phyloP scores from a whole-genome alignment of 92 coral and sea anemone species.

The Palythoa grandiflora region DNA sequence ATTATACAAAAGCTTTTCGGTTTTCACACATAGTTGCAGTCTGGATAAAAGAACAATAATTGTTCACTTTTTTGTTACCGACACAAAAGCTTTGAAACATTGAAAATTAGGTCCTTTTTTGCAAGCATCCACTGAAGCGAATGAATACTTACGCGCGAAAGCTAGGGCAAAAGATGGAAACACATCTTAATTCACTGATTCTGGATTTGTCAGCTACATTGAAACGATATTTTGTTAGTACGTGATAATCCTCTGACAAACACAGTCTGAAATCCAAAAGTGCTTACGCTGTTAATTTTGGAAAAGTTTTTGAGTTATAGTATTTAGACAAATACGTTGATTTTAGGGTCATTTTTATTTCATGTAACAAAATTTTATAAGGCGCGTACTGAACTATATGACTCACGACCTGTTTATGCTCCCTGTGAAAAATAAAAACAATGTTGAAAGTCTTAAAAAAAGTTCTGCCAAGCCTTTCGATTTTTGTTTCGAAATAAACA shows the following conservation, averaged over 20 bases:
- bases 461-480: not conserved
- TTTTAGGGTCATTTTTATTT: too few relatives aligned
- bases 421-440: not conserved
- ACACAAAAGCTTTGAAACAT: conserved; percentile 24
- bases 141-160: not conserved
- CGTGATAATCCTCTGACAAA: not conserved
- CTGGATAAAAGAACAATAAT: not conserved
- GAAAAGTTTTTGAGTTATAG: not conserved
- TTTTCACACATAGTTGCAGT: conserved; percentile 34
- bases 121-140: not conserved
- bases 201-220: not conserved
- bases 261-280: conserved; percentile 5
- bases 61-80: not conserved
- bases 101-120: not conserved
- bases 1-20: not conserved
- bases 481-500: not conserved
- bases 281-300: conserved; percentile 15
- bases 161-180: not conserved
- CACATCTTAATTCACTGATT: not conserved
- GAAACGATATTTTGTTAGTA: not conserved
- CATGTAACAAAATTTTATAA: not conserved
- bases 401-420: not conserved
- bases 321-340: too few relatives aligned
- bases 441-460: not conserved
- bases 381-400: not conserved